Evolutionary conservation across 2,797 vertebrate genomes (phyloP).

Genomic region (Poeciliopsis presidionis): DNA sequence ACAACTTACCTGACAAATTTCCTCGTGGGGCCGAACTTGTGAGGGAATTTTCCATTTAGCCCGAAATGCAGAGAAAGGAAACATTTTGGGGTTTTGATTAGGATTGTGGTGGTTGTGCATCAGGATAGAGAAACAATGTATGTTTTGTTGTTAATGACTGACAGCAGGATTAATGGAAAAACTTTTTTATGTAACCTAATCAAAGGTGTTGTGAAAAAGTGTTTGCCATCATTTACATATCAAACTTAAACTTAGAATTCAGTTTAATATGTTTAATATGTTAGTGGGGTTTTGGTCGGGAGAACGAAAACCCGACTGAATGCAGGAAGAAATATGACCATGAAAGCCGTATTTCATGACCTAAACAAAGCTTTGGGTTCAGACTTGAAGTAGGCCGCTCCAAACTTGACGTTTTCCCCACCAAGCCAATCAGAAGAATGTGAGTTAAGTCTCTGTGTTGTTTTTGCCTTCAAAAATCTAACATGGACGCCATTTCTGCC

Average conservation of each 20-base stretch:
- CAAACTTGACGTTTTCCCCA: not conserved
- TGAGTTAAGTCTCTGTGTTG: too few relatives aligned
- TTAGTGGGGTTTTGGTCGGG: too few relatives aligned
- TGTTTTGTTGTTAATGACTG: not conserved
- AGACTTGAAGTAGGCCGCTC: not conserved
- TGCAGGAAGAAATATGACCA: too few relatives aligned
- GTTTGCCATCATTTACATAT: not conserved
- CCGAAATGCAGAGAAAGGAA: not conserved
- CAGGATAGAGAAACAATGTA: not conserved
- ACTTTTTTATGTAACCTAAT: not conserved
- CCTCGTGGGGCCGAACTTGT: constrained; percentile 21
- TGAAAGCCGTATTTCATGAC: too few relatives aligned
- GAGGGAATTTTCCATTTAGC: not conserved
- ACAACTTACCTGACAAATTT: constrained; percentile 38
- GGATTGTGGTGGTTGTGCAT: not conserved
- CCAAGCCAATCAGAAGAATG: not conserved
- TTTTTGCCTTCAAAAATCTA: not conserved
- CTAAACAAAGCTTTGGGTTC: not conserved
- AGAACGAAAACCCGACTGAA: not conserved
- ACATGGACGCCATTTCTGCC: not conserved
- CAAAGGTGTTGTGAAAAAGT: not conserved
- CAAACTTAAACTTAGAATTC: not conserved
- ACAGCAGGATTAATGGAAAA: not conserved
- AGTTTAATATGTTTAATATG: too few relatives aligned
- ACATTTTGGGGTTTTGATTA: constrained; percentile 12